Evolutionary conservation across 2,888 invertebrate genomes (phyloP).

Genomic region (Caenorhabditis sp.): DNA sequence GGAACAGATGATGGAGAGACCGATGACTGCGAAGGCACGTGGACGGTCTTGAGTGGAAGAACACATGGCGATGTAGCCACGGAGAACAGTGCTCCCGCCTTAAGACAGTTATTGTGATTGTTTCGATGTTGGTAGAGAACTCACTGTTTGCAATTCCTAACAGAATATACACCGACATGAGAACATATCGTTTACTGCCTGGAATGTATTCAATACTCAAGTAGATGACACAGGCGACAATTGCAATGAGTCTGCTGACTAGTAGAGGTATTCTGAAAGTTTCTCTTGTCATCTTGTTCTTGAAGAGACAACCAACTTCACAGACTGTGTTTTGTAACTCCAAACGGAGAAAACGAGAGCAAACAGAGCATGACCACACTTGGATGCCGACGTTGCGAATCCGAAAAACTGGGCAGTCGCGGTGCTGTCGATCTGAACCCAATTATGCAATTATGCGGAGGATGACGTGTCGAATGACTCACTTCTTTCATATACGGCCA

Average conservation of each 20-base stretch:
- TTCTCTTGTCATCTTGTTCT: background rate
- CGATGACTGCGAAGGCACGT: constrained; percentile 50
- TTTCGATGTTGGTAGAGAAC: background rate
- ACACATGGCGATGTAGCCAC: constrained; percentile 56
- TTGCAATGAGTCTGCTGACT: constrained; percentile 42
- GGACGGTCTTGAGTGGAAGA: constrained; percentile 55
- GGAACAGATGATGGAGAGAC: constrained; percentile 53
- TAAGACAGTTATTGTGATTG: background rate
- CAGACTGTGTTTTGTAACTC: constrained; percentile 68
- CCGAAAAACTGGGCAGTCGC: constrained; percentile 73
- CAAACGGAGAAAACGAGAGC: constrained; percentile 71
- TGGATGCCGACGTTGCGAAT: constrained; percentile 68
- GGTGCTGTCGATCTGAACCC: constrained; percentile 66
- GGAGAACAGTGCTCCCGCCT: constrained; percentile 50
- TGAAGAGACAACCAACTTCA: constrained; percentile 41
- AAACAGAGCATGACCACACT: constrained; percentile 70
- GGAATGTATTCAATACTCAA: constrained; percentile 50
- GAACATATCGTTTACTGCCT: constrained; percentile 36
- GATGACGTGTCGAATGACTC: constrained; percentile 9
- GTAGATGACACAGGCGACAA: constrained; percentile 43
- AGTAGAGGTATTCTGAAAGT: constrained; percentile 60
- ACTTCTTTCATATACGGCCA: constrained; percentile 73
- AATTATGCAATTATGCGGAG: background rate
- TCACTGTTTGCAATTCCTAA: constrained; percentile 51
- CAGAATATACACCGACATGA: constrained; percentile 33